Evolutionary conservation across 2,797 vertebrate species (phyloP).

Genomic region (Rhinichthys osculus): DNA sequence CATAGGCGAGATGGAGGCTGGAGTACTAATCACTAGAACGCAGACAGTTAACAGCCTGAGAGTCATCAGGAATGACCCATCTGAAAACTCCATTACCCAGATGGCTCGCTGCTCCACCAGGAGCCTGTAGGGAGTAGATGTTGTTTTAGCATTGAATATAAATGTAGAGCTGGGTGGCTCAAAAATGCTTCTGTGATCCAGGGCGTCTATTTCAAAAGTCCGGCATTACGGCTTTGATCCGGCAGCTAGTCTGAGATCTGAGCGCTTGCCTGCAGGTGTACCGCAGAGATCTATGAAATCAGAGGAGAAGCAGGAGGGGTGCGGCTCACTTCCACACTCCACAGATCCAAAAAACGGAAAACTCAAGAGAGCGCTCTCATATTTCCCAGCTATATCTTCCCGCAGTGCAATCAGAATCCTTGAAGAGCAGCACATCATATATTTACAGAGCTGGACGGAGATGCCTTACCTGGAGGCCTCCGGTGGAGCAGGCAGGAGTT

Average conservation of each 20-base stretch:
- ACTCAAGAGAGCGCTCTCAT: slow-evolving; percentile 27
- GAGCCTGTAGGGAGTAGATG: slow-evolving; percentile 64
- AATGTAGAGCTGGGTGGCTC: slow-evolving; percentile 60
- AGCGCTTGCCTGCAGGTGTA: slow-evolving; percentile 60
- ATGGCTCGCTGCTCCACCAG: slow-evolving; percentile 64
- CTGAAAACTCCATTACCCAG: slow-evolving; percentile 75
- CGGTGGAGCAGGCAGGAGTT: slow-evolving; percentile 80
- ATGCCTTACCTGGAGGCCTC: slow-evolving; percentile 72
- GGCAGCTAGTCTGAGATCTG: slow-evolving; percentile 58
- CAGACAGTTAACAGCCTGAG: slow-evolving; percentile 48
- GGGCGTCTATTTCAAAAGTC: slow-evolving; percentile 58
- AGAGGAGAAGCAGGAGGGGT: slow-evolving; percentile 36
- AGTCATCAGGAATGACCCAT: slow-evolving; percentile 72
- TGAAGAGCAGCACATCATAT: slow-evolving; percentile 65
- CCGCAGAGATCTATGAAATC: slow-evolving; percentile 51
- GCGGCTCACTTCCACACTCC: slow-evolving; percentile 32
- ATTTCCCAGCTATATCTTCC: slow-evolving; percentile 47
- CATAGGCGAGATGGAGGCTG: slow-evolving; percentile 52
- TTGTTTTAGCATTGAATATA: slow-evolving; percentile 71
- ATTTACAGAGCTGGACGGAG: slow-evolving; percentile 73
- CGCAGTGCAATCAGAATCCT: slow-evolving; percentile 55
- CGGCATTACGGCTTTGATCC: slow-evolving; percentile 63
- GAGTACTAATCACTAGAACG: slow-evolving; percentile 44
- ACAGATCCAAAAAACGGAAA: slow-evolving; percentile 34
- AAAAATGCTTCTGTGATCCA: slow-evolving; percentile 58